Evolutionary conservation across 2,113 vertebrate genomes (phyloP).

Genomic region (Cathartes aura): DNA sequence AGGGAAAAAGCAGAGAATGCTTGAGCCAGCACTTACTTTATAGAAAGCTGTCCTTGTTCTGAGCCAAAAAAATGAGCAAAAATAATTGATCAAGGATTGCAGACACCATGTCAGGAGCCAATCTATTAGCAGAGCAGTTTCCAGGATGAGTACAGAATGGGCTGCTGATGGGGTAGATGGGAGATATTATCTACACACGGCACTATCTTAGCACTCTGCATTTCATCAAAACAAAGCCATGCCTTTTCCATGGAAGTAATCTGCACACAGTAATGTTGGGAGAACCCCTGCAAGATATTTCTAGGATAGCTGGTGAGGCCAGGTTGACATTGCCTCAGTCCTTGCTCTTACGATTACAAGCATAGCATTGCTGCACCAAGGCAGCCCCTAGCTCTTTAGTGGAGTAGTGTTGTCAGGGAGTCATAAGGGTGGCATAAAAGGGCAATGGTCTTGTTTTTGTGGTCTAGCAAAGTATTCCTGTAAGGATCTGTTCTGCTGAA

Average conservation of each 20-base stretch:
- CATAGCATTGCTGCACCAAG: neutral
- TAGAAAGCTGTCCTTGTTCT: neutral
- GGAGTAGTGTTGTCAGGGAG: neutral
- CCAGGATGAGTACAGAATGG: neutral
- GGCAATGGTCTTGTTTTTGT: neutral
- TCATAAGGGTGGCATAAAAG: neutral
- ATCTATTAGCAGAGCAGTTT: neutral
- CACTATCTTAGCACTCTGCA: neutral
- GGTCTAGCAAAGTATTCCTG: neutral
- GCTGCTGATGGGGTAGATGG: neutral
- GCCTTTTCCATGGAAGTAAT: neutral
- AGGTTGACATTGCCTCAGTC: neutral
- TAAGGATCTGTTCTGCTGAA: neutral
- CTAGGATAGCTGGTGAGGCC: neutral
- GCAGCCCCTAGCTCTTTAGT: neutral
- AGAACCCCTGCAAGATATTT: neutral
- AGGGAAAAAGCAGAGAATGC: slow-evolving; percentile 1
- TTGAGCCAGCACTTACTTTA: slow-evolving; percentile 5
- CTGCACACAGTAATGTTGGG: neutral
- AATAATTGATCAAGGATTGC: neutral
- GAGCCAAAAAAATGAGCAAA: slow-evolving; percentile 1
- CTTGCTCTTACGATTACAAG: neutral
- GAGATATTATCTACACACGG: neutral
- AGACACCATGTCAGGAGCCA: neutral
- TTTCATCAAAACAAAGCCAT: neutral